A percentile compares a stretch with the other conserved stretches of the same genome.
Evolutionary conservation across 2,113 vertebrate species (phyloP).

Genomic region (Leucopternis melanops): DNA sequence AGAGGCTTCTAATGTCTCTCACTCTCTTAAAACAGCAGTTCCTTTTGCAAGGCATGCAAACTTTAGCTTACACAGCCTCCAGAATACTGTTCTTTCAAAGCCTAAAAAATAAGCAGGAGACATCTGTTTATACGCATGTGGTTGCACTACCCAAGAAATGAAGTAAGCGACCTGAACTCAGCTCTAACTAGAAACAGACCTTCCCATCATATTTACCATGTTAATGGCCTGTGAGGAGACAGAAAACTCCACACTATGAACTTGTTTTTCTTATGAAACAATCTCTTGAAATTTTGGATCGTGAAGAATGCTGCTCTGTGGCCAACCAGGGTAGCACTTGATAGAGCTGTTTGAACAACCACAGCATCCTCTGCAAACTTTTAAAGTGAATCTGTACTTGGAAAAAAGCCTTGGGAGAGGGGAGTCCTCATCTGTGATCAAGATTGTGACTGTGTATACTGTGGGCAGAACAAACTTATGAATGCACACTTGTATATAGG

Average conservation of each 20-base stretch:
- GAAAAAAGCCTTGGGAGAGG: background rate
- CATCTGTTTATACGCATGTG: background rate
- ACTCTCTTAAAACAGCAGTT: background rate
- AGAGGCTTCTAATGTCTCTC: background rate
- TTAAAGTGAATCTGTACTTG: background rate
- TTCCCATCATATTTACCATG: background rate
- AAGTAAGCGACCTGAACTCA: background rate
- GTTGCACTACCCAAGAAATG: background rate
- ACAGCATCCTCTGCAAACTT: background rate
- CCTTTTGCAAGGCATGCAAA: background rate
- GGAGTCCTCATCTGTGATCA: background rate
- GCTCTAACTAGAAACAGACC: background rate
- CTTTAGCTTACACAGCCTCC: background rate
- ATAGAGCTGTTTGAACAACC: background rate
- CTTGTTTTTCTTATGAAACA: background rate
- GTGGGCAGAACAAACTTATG: background rate
- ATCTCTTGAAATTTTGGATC: background rate
- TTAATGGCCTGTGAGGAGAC: background rate
- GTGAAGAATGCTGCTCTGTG: background rate
- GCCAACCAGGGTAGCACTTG: background rate
- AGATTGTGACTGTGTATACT: background rate
- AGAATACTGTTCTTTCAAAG: background rate
- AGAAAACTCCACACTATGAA: background rate
- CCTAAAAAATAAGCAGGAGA: background rate
- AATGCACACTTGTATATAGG: background rate